Conservation (phyloP, 2,888 invertebrate genomes). For the Coelinius sp. region DNA sequence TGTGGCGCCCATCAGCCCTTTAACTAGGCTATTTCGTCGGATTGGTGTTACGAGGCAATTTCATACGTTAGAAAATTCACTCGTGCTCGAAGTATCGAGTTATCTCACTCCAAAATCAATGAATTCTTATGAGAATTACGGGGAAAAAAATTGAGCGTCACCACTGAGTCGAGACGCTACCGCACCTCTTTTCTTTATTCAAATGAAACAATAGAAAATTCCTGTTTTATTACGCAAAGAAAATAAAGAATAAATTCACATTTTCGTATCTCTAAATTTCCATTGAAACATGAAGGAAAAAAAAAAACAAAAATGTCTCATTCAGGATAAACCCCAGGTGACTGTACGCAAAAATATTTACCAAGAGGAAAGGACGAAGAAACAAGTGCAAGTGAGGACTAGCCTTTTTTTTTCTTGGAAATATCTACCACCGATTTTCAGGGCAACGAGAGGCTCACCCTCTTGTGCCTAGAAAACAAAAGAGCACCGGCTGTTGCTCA, state of each 20-base stretch:
- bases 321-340: conserved; percentile 29
- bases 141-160: too few species aligned
- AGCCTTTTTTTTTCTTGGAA: conserved; percentile 41
- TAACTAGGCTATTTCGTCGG: not conserved
- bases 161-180: too few species aligned
- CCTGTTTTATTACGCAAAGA: too few species aligned
- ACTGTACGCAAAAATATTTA: conserved; percentile 15
- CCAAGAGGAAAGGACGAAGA: conserved; percentile 29
- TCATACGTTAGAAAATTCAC: conserved; percentile 9
- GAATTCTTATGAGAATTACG: too few species aligned
- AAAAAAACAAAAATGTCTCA: conserved; percentile 23
- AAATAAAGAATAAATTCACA: not conserved
- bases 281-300: not conserved
- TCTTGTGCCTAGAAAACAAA: conserved; percentile 63
- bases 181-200: too few species aligned
- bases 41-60: not conserved
- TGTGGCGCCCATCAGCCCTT: not conserved
- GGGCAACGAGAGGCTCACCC: conserved; percentile 57
- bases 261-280: not conserved
- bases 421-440: conserved; percentile 52
- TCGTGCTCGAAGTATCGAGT: too few species aligned
- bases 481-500: conserved; percentile 63
- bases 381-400: conserved; percentile 32
- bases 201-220: not conserved
- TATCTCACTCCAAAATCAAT: too few species aligned